Conservation (phyloP, 2,797 vertebrate species). For the Benthosema pterotum region DNA sequence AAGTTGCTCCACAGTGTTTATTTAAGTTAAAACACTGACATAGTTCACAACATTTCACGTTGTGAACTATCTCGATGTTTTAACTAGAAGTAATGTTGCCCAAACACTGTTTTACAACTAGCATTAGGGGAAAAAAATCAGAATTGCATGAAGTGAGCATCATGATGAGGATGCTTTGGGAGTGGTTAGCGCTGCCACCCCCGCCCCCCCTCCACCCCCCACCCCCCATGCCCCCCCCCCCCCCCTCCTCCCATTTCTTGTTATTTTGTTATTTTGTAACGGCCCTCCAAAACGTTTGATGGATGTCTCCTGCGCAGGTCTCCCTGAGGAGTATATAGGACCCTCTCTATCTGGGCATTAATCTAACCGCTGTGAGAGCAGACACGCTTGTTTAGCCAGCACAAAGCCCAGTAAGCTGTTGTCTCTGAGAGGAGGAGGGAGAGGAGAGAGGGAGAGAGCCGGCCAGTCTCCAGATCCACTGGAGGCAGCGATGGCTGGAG, state of each 20-base stretch:
- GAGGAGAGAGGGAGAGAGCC: conserved; percentile 39
- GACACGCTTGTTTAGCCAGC: conserved; percentile 75
- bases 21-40: no score
- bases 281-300: conserved; percentile 66
- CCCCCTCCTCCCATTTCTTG: conserved; percentile 45
- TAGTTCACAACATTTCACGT: no score
- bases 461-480: conserved; percentile 74
- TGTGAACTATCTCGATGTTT: no score
- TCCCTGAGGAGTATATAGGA: conserved; percentile 54
- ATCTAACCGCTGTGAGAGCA: conserved; percentile 75
- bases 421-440: conserved; percentile 69
- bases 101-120: no score
- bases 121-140: no score
- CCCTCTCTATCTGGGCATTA: conserved; percentile 71
- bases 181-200: no score
- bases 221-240: not conserved
- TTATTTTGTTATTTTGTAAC: conserved; percentile 70
- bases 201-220: no score
- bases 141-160: no score
- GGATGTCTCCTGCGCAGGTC: conserved; percentile 68
- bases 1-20: no score
- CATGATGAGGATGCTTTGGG: no score
- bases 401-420: conserved; percentile 77
- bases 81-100: no score
- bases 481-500: conserved; percentile 77